A percentile compares a stretch with the other conserved stretches of the same genome.
These are phyloP conservation scores for Drosophila funebris DNA, from an alignment of 1,140 invertebrate genomes.

Conservation along the genomic window DNA sequence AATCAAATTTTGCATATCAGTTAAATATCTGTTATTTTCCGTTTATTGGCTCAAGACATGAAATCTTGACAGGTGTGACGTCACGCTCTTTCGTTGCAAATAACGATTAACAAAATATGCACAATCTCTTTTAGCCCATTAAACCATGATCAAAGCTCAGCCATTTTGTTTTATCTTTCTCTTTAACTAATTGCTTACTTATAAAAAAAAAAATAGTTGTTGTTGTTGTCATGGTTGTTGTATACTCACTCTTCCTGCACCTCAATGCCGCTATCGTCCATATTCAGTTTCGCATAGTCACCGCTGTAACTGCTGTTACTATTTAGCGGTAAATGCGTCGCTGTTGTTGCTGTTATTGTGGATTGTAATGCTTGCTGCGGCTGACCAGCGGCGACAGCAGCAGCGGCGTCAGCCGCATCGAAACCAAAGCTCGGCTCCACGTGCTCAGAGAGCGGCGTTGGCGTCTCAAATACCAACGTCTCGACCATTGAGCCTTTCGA, in stretches of 20 bases:
- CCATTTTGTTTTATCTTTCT: neutral
- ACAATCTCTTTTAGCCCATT: neutral
- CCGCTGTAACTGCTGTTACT: conserved; percentile 21
- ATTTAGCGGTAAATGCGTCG: conserved; percentile 52
- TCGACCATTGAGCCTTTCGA: conserved; percentile 98
- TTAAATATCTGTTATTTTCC: conserved; percentile 6
- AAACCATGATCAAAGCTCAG: neutral
- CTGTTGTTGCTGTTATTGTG: conserved; percentile 12
- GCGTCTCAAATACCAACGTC: conserved; percentile 94
- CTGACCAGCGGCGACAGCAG: conserved; percentile 55
- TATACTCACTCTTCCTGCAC: conserved; percentile 86
- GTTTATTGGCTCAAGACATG: conserved; percentile 12
- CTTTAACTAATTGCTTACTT: conserved; percentile 5
- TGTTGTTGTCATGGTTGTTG: conserved; percentile 58
- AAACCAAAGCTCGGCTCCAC: conserved; percentile 85
- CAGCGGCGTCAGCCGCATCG: conserved; percentile 63
- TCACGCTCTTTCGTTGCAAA: neutral
- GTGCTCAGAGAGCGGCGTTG: conserved; percentile 88
- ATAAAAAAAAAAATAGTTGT: no score
- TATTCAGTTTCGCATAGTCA: conserved; percentile 67
- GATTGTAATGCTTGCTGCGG: conserved; percentile 21
- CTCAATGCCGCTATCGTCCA: conserved; percentile 83
- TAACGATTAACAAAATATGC: neutral
- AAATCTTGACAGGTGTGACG: conserved; percentile 6
- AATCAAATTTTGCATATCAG: conserved; percentile 9